A percentile compares a stretch with the other conserved stretches of the same genome.
phyloP scores from a whole-genome alignment of 2,888 invertebrate species.

The Lasius platythorax region DNA sequence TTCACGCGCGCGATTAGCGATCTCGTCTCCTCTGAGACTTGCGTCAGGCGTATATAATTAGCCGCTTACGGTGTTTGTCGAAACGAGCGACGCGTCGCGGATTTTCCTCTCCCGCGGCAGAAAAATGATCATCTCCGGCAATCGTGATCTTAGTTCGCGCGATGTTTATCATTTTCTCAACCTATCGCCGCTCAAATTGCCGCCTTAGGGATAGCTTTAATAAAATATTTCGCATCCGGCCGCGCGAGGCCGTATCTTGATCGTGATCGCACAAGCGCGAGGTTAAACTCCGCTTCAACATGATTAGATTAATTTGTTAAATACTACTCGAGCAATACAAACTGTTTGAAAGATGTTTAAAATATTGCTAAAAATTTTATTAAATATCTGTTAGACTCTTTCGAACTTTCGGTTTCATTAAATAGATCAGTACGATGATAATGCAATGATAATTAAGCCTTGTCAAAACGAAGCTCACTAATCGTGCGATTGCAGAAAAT shows the following conservation, averaged over 20 bases:
- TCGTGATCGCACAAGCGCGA: constrained; percentile 11
- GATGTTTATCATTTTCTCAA: constrained; percentile 56
- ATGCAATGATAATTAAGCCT: neutral
- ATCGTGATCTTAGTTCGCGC: constrained; percentile 45
- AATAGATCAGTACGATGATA: neutral
- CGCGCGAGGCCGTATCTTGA: constrained; percentile 28
- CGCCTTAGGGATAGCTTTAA: constrained; percentile 26
- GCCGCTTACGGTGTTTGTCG: constrained; percentile 42
- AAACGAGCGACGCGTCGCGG: constrained; percentile 34
- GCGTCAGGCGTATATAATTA: constrained; percentile 50
- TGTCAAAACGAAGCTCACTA: neutral
- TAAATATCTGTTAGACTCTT: neutral
- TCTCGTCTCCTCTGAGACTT: constrained; percentile 41
- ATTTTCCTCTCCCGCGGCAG: constrained; percentile 33
- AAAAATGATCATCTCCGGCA: constrained; percentile 32
- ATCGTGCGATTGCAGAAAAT: constrained; percentile 88
- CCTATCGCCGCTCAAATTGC: constrained; percentile 52
- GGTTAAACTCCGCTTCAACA: neutral
- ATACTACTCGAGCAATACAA: neutral
- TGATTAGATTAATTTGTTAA: constrained; percentile 31
- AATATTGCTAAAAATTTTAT: neutral
- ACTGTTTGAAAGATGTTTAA: neutral
- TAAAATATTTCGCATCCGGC: constrained; percentile 48
- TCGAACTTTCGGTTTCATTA: neutral
- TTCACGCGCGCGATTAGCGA: constrained; percentile 47